phyloP scores from a whole-genome alignment of 2,888 invertebrate genomes.

The Chrysina gloriosa region DNA sequence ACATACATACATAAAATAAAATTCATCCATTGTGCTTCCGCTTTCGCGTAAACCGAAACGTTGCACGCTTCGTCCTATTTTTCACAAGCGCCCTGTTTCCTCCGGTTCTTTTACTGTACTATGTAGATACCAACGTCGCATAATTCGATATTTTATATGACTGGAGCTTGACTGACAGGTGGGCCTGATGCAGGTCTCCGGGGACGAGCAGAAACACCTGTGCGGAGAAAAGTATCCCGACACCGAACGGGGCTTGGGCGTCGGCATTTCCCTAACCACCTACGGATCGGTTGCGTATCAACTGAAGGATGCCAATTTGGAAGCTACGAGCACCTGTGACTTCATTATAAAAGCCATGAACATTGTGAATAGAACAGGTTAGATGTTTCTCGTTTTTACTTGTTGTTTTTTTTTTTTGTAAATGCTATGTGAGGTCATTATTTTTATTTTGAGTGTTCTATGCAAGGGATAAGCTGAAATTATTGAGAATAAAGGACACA shows the following conservation, averaged over 20 bases:
- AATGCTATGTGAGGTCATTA: no score
- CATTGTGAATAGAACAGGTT: constrained; percentile 80
- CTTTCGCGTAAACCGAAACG: no score
- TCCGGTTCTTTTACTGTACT: no score
- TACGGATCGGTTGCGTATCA: constrained; percentile 84
- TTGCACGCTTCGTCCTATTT: no score
- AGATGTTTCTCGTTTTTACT: no score
- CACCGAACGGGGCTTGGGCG: constrained; percentile 63
- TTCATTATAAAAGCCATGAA: constrained; percentile 78
- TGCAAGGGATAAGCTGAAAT: no score
- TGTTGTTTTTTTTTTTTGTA: no score
- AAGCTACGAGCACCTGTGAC: constrained; percentile 79
- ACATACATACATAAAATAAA: no score
- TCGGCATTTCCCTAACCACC: constrained; percentile 69
- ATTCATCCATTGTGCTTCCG: no score
- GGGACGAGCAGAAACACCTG: constrained; percentile 77
- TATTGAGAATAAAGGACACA: no score
- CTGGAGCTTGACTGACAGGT: constrained; percentile 58
- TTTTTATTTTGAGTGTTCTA: no score
- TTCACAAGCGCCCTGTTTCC: no score
- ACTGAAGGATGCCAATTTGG: constrained; percentile 82
- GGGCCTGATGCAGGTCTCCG: constrained; percentile 72
- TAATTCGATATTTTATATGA: constrained; percentile 45
- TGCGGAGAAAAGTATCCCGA: constrained; percentile 71
- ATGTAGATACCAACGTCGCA: background rate